Evolutionary conservation across 2,113 vertebrate genomes (phyloP).

Genomic region (zebrafish (Danio rerio)): GRCz12tu NC_133184.1:46102501-46103000

Average conservation of each 20-base stretch:
- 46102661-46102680: neutral
- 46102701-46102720: neutral
- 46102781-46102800: too few species aligned
- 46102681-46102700: neutral
- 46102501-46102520: neutral
- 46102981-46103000: neutral
- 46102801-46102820: too few species aligned
- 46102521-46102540: neutral
- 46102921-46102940: neutral
- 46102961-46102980: too few species aligned
- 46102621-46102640: neutral
- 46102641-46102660: neutral
- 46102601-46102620: neutral
- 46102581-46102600: neutral
- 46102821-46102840: too few species aligned
- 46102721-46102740: too few species aligned
- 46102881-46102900: too few species aligned
- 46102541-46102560: neutral
- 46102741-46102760: too few species aligned
- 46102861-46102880: too few species aligned
- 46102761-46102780: too few species aligned
- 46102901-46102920: too few species aligned
- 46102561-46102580: conserved; percentile 4
- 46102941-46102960: too few species aligned
- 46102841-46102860: too few species aligned